These are phyloP conservation scores for Oenanthe oenanthe DNA, from an alignment of 2,113 vertebrate genomes.

Conservation along the genomic window DNA sequence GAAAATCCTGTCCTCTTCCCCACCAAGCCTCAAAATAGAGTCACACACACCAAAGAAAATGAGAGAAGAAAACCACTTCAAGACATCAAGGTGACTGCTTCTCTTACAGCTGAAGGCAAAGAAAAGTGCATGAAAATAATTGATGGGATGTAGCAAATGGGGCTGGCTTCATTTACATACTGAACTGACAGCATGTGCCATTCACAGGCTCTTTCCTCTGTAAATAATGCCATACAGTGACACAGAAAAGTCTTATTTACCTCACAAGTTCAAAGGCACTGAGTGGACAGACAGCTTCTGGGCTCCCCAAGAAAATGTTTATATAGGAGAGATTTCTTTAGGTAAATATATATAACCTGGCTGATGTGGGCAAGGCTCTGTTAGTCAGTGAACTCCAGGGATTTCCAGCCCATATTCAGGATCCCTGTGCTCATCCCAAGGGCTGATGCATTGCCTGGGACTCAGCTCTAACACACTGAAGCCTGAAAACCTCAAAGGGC, in stretches of 20 bases:
- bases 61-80: neutral
- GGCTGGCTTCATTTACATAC: conserved; percentile 54
- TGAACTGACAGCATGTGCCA: neutral
- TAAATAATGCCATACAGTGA: conserved; percentile 45
- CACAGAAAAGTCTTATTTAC: conserved; percentile 43
- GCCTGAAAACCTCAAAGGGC: neutral
- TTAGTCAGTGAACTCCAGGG: neutral
- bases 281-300: neutral
- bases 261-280: conserved; percentile 11
- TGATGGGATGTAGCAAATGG: neutral
- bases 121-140: conserved; percentile 28
- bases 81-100: conserved; percentile 62
- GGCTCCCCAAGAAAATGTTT: conserved; percentile 13
- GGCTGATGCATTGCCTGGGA: neutral
- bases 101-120: conserved; percentile 57
- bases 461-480: neutral
- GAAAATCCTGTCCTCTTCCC: neutral
- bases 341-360: neutral
- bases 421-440: neutral
- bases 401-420: neutral
- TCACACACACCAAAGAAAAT: neutral
- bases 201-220: neutral
- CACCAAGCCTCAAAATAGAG: neutral
- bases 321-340: neutral
- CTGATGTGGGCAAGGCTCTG: neutral